phyloP scores from a whole-genome alignment of 1,140 invertebrate genomes.

The Drosophila bifasciata region DNA sequence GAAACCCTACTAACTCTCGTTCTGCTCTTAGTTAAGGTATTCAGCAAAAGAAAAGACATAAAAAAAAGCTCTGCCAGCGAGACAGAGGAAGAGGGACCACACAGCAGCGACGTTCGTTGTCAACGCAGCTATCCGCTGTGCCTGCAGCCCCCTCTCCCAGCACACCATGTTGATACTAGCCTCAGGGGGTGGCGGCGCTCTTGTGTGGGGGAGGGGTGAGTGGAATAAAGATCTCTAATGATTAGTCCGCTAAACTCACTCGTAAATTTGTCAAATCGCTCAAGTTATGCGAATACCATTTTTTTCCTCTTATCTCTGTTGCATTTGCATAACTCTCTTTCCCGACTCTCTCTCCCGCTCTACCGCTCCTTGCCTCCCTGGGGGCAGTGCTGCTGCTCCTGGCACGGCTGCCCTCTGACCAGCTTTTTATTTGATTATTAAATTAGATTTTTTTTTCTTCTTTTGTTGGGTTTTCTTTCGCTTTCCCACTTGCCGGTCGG shows the following conservation, averaged over 20 bases:
- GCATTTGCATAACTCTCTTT: constrained; percentile 53
- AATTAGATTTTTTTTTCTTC: constrained; percentile 64
- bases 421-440: constrained; percentile 77
- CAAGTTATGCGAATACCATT: constrained; percentile 59
- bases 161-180: constrained; percentile 52
- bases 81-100: background rate
- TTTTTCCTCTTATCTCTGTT: constrained; percentile 44
- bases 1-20: background rate
- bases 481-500: background rate
- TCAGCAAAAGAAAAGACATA: constrained; percentile 4
- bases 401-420: constrained; percentile 41
- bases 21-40: background rate
- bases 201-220: constrained; percentile 15
- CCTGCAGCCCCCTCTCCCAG: constrained; percentile 14
- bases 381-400: constrained; percentile 26
- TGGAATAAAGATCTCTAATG: constrained; percentile 57
- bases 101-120: constrained; percentile 16
- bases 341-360: too few species aligned
- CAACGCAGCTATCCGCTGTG: constrained; percentile 21
- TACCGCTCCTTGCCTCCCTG: constrained; percentile 2
- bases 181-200: constrained; percentile 31
- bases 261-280: constrained; percentile 81
- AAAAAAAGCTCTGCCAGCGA: background rate
- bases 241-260: constrained; percentile 77
- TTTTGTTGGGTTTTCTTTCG: constrained; percentile 9